Conservation (phyloP, 2,888 invertebrate genomes). For the Philereme transversata region DNA sequence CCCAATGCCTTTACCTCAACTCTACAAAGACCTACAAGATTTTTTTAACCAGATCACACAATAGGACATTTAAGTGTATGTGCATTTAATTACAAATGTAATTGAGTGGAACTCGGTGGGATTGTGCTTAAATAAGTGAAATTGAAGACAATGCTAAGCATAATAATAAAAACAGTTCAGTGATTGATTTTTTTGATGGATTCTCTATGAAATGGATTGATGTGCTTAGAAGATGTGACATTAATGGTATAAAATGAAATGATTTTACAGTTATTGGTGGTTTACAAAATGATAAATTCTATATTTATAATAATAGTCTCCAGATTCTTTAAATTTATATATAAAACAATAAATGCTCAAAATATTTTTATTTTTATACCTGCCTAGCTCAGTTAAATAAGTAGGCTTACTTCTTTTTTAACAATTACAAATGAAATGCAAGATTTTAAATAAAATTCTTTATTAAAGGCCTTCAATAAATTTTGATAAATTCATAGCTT, state of each 20-base stretch:
- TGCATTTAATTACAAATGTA: conserved; percentile 3
- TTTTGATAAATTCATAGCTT: too few species aligned
- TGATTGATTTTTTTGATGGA: conserved; percentile 20
- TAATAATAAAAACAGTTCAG: conserved; percentile 15
- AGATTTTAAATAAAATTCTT: too few species aligned
- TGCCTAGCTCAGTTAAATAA: too few species aligned
- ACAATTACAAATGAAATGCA: too few species aligned
- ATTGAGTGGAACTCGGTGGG: conserved; percentile 25
- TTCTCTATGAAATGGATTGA: conserved; percentile 18
- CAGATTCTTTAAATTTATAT: conserved; percentile 4
- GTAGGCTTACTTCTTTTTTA: too few species aligned
- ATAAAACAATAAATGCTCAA: conserved; percentile 10
- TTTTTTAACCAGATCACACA: conserved; percentile 7
- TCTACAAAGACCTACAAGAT: background rate
- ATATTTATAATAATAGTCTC: conserved; percentile 2
- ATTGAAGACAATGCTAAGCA: conserved; percentile 12
- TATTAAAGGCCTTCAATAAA: too few species aligned
- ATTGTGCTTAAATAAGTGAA: conserved; percentile 22
- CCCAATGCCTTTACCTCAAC: conserved; percentile 7
- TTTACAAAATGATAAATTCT: conserved; percentile 7
- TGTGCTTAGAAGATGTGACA: conserved; percentile 13
- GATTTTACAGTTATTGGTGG: conserved; percentile 4
- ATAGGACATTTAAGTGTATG: conserved; percentile 18
- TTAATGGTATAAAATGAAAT: conserved; percentile 2
- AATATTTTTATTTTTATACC: background rate